These are phyloP conservation scores for Silurus lanzhouensis DNA, from an alignment of 2,797 vertebrate genomes.

Conservation along the genomic window DNA sequence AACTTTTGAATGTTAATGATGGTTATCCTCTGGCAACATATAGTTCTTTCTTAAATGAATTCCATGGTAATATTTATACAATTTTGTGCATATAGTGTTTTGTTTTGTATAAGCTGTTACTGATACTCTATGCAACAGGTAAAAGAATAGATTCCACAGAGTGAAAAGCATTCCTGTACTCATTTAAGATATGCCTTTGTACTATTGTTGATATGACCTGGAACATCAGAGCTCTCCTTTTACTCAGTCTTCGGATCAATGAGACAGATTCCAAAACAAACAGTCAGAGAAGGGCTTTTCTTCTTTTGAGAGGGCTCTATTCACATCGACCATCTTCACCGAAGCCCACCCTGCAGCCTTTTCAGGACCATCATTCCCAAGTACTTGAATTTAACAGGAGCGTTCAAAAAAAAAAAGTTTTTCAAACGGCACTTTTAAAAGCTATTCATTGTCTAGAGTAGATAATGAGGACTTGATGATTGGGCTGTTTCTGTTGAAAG, in stretches of 20 bases:
- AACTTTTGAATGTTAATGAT: neutral
- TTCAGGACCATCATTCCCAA: slow-evolving; percentile 52
- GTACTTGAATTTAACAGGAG: slow-evolving; percentile 59
- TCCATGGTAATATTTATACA: neutral
- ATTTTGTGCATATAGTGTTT: neutral
- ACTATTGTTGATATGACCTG: slow-evolving; percentile 66
- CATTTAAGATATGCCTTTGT: slow-evolving; percentile 65
- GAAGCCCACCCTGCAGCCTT: slow-evolving; percentile 59
- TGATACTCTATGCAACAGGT: slow-evolving; percentile 1
- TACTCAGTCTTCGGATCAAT: slow-evolving; percentile 74
- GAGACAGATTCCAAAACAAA: slow-evolving; percentile 80
- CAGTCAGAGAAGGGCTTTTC: slow-evolving; percentile 72
- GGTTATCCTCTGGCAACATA: neutral
- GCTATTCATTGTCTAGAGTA: slow-evolving; percentile 60
- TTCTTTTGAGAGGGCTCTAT: slow-evolving; percentile 69
- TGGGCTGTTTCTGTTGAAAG: slow-evolving; percentile 55
- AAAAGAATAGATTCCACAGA: slow-evolving; percentile 51
- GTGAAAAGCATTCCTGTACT: slow-evolving; percentile 46
- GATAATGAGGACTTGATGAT: slow-evolving; percentile 65
- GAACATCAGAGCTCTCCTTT: slow-evolving; percentile 69
- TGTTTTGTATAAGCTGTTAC: neutral
- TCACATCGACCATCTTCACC: slow-evolving; percentile 64
- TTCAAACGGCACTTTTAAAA: slow-evolving; percentile 60
- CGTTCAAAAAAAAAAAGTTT: slow-evolving; percentile 52
- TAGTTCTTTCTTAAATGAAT: neutral